Conservation (phyloP, 2,888 invertebrate genomes). For the Polydrusus pterygomalis region DNA sequence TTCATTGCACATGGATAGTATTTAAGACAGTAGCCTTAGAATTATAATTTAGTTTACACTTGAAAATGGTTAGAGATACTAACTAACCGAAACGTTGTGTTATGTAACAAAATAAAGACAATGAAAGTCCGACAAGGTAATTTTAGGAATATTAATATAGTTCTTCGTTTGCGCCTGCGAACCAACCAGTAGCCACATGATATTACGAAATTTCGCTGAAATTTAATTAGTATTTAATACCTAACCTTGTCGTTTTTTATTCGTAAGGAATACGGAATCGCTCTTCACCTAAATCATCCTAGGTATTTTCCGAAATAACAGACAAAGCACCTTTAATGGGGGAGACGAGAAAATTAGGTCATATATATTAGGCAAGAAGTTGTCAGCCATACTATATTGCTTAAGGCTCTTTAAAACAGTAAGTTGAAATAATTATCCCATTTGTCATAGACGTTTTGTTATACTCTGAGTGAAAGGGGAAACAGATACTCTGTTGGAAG, state of each 20-base stretch:
- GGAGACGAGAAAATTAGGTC: conserved; percentile 13
- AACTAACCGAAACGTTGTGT: too few species aligned
- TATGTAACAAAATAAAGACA: too few species aligned
- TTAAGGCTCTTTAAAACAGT: conserved; percentile 19
- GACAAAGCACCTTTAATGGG: background rate
- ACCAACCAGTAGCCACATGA: too few species aligned
- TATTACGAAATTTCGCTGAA: too few species aligned
- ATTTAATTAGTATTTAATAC: too few species aligned
- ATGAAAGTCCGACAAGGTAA: too few species aligned
- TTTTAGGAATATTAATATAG: too few species aligned
- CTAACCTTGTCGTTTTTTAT: background rate
- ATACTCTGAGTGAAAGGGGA: background rate
- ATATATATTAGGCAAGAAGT: conserved; percentile 12
- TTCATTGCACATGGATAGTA: too few species aligned
- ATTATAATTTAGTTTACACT: too few species aligned
- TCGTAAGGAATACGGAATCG: background rate
- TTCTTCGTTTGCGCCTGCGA: too few species aligned
- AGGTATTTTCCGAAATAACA: background rate
- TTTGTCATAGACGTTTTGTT: conserved; percentile 10
- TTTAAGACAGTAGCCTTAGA: too few species aligned
- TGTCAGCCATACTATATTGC: background rate
- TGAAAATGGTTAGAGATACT: too few species aligned
- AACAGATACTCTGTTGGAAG: background rate
- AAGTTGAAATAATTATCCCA: conserved; percentile 16
- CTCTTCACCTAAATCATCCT: background rate